Evolutionary conservation across 2,113 vertebrate genomes (phyloP).

Genomic region (Chaetodon auriga): DNA sequence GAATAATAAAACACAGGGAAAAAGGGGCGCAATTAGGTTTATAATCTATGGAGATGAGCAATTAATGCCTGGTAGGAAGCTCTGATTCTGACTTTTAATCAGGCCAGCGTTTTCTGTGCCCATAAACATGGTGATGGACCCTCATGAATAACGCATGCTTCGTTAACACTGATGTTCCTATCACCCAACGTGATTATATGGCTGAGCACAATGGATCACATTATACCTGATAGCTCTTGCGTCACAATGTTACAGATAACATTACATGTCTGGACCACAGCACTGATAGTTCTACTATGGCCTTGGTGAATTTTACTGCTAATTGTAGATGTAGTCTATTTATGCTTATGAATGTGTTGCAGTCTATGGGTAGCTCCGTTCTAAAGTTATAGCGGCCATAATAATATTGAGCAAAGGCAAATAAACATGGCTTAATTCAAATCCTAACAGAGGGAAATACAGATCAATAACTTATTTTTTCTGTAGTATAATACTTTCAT

Average conservation of each 20-base stretch:
- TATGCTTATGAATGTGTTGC: background rate
- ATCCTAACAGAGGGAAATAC: background rate
- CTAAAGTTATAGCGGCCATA: background rate
- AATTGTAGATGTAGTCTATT: background rate
- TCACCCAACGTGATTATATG: conserved; percentile 48
- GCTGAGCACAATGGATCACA: conserved; percentile 54
- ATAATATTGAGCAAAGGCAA: background rate
- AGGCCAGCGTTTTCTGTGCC: conserved; percentile 62
- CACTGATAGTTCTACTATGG: background rate
- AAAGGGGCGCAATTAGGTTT: conserved; percentile 73
- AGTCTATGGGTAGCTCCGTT: background rate
- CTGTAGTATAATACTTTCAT: background rate
- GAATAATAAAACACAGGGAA: conserved; percentile 79
- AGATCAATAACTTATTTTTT: background rate
- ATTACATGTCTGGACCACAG: conserved; percentile 21
- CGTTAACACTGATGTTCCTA: conserved; percentile 55
- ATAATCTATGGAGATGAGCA: conserved; percentile 76
- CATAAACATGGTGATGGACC: conserved; percentile 58
- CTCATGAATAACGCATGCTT: conserved; percentile 72
- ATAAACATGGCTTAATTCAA: background rate
- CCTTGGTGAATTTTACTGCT: conserved; percentile 25
- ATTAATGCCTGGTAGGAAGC: conserved; percentile 69
- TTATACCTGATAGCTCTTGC: conserved; percentile 47
- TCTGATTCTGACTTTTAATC: conserved; percentile 75
- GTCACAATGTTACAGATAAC: conserved; percentile 33